Base-by-base conservation (phyloP, 2,113 vertebrate genomes). In the Pelodiscus sinensis region DNA sequence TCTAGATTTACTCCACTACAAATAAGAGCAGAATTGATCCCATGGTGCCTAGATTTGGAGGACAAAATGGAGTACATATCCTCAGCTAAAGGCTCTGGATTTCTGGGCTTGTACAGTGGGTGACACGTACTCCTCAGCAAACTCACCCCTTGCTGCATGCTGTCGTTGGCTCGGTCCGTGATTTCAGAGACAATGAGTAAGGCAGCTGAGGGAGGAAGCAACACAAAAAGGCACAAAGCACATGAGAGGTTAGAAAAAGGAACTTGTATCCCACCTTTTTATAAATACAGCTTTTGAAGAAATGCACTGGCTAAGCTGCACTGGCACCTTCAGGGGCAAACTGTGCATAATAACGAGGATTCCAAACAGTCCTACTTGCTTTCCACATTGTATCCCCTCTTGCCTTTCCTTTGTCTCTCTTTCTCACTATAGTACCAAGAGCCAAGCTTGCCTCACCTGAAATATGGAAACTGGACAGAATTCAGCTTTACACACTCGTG, bases 121-220 rank as follows among this genome's bases (percentile, higher is more conserved):
- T 75, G 86, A 83, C 3, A 2, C 21, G 79, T 58, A 86, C 35
- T 71, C 35, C 84, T 83, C 44, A 88, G 55, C 44, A 89, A 73
- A 71, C 99, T 99, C 95, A 99, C 99, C 98, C 99, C 99, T 89
- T 99, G 99, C 86, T 99, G 98, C 97, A 99, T 99, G 96, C 98
- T 98, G 96, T 99, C 99, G 0, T 98, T 99, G 95, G 99, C 99
- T 91, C 97, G 98, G 92, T 99, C 99, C 0, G 99, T 98, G 90
- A 99, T 97, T 96, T 98, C 99, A 81, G 99, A 99, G 96, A 99
- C 96, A 19, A 99, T 98, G 88, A 98, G 98, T 98, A 99, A 98
- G 19, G 98, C 99, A 97, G 98, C 99, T 99, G 98, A 24, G 31
- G 84, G 84, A 91, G 85, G 71, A 96, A 94, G 80, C 31, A 96